These are phyloP conservation scores for Schizopygopsis pylzovi DNA, from an alignment of 2,797 vertebrate species.

Conservation along the genomic window DNA sequence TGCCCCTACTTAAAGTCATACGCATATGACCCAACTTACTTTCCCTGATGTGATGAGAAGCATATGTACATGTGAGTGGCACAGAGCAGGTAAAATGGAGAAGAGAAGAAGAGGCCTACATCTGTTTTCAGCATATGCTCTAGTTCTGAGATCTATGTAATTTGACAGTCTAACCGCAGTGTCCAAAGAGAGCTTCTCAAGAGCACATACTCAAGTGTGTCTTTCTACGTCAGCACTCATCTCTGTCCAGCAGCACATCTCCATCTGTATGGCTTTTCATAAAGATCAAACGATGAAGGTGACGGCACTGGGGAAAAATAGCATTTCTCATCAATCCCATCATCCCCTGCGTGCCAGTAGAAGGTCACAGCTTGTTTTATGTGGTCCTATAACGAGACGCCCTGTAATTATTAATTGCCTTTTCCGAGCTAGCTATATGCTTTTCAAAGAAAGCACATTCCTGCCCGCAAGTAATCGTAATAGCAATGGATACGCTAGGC, in stretches of 20 bases:
- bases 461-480: conserved; percentile 45
- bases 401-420: conserved; percentile 59
- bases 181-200: conserved; percentile 31
- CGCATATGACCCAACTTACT: not conserved
- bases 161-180: not conserved
- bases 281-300: conserved; percentile 47
- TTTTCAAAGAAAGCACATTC: conserved; percentile 36
- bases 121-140: conserved; percentile 34
- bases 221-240: conserved; percentile 6
- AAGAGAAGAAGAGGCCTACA: conserved; percentile 11
- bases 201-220: conserved; percentile 1
- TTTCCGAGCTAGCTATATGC: conserved; percentile 48
- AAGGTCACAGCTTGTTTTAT: conserved; percentile 55
- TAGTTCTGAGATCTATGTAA: conserved; percentile 10
- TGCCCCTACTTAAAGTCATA: not conserved
- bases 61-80: not conserved
- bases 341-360: conserved; percentile 44
- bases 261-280: not conserved
- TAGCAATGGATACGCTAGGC: not conserved
- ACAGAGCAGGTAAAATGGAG: conserved; percentile 3
- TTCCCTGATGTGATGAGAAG: conserved; percentile 20
- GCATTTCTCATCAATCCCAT: conserved; percentile 37
- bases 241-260: conserved; percentile 4
- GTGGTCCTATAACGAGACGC: conserved; percentile 54
- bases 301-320: not conserved